Evolutionary conservation across 2,113 vertebrate genomes (phyloP).

Genomic region (Talpa occidentalis): DNA sequence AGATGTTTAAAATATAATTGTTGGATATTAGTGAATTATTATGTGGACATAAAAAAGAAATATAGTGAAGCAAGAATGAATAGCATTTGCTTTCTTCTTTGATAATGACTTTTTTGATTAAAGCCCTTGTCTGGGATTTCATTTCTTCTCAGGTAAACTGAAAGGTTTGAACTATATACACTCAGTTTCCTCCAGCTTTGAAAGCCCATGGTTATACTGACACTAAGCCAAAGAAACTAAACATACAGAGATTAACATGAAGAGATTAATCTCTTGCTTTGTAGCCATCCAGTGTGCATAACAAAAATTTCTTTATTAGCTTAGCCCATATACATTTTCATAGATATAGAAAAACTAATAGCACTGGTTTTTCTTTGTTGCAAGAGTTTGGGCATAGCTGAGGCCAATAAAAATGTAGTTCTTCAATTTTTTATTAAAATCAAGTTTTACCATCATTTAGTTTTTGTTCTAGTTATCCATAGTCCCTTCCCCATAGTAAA

Average conservation of each 20-base stretch:
- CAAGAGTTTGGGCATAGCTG: neutral
- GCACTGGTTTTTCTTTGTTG: neutral
- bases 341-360: slow-evolving; percentile 47
- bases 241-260: neutral
- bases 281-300: neutral
- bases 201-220: neutral
- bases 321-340: neutral
- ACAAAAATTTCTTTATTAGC: neutral
- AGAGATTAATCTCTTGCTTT: neutral
- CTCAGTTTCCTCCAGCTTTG: neutral
- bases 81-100: slow-evolving; percentile 14
- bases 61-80: neutral
- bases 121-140: neutral
- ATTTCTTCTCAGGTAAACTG: neutral
- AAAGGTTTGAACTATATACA: neutral
- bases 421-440: slow-evolving; percentile 24
- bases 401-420: neutral
- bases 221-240: neutral
- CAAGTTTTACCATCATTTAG: neutral
- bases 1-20: neutral
- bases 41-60: neutral
- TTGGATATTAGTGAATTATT: slow-evolving; percentile 27
- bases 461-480: neutral
- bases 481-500: too few species aligned
- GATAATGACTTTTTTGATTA: neutral